Evolutionary conservation across 2,888 invertebrate species (phyloP).

Genomic region (Amphipyra tragopoginis): DNA sequence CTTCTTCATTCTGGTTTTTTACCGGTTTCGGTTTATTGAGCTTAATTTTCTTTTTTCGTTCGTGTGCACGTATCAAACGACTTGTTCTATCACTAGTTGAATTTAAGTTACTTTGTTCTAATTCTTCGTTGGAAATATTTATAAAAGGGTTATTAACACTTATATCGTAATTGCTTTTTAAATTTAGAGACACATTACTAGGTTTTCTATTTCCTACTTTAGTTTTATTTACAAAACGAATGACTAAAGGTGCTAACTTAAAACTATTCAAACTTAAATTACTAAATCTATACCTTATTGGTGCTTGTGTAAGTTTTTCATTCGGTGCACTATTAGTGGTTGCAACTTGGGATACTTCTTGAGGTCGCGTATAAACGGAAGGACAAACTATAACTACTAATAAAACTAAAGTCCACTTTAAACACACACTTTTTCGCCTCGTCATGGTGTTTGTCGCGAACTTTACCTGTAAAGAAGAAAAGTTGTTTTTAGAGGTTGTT

Average conservation of each 20-base stretch:
- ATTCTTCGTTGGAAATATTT: background rate
- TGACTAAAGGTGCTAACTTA: slow-evolving; percentile 65
- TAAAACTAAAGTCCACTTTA: slow-evolving; percentile 85
- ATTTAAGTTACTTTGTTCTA: background rate
- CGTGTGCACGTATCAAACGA: slow-evolving; percentile 55
- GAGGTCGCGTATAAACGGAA: slow-evolving; percentile 79
- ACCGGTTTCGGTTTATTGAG: slow-evolving; percentile 51
- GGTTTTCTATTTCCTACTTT: slow-evolving; percentile 1
- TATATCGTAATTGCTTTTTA: background rate
- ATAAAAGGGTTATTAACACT: background rate
- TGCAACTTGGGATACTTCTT: slow-evolving; percentile 66
- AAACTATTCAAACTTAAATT: slow-evolving; percentile 59
- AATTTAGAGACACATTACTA: background rate
- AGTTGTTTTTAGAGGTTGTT: slow-evolving; percentile 37
- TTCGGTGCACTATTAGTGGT: slow-evolving; percentile 64
- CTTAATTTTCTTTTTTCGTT: slow-evolving; percentile 59
- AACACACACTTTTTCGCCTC: slow-evolving; percentile 82
- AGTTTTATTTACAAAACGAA: slow-evolving; percentile 60
- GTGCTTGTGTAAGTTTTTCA: slow-evolving; percentile 73
- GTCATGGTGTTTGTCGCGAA: slow-evolving; percentile 75
- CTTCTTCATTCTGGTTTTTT: slow-evolving; percentile 32
- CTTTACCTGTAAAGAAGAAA: slow-evolving; percentile 81
- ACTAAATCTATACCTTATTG: slow-evolving; percentile 82
- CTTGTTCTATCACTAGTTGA: slow-evolving; percentile 50
- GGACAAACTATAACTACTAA: slow-evolving; percentile 78